Conservation (phyloP, 92 coral and sea anemone species). For the Meandrina meandrites region DNA sequence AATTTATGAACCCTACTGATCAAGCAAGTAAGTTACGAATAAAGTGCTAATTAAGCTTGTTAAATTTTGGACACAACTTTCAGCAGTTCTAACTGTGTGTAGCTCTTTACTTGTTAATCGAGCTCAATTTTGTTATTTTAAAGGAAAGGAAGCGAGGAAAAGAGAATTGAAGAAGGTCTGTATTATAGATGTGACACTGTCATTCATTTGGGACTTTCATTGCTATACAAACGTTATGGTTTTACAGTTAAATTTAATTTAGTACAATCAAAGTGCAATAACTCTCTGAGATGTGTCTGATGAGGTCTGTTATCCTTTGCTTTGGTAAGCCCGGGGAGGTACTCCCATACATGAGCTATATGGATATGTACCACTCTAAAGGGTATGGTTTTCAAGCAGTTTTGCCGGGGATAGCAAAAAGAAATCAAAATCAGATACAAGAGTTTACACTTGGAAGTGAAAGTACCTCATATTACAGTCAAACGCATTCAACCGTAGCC, state of each 20-base stretch:
- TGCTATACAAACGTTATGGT: background rate
- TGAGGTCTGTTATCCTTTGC: too few species aligned
- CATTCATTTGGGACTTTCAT: background rate
- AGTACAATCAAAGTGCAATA: too few species aligned
- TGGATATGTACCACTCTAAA: too few species aligned
- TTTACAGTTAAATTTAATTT: background rate
- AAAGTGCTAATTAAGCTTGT: background rate
- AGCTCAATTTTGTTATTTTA: background rate
- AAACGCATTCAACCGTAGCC: too few species aligned
- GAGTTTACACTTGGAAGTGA: too few species aligned
- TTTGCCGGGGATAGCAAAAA: too few species aligned
- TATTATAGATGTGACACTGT: background rate
- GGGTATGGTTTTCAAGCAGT: too few species aligned
- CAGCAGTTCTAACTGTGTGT: background rate
- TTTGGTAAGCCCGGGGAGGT: too few species aligned
- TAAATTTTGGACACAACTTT: background rate
- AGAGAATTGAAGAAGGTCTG: conserved; percentile 92
- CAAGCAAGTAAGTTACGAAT: conserved; percentile 86
- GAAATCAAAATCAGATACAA: too few species aligned
- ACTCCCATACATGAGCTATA: too few species aligned
- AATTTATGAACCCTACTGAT: conserved; percentile 99
- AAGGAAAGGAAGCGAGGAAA: conserved; percentile 97
- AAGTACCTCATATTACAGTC: too few species aligned
- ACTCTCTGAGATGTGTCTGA: too few species aligned
- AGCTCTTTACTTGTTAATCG: background rate